Percentiles rank a stretch among this genome's conserved stretches.
These are phyloP conservation scores for Nipponia nippon DNA, from an alignment of 2,113 vertebrate species.

Conservation along the genomic window DNA sequence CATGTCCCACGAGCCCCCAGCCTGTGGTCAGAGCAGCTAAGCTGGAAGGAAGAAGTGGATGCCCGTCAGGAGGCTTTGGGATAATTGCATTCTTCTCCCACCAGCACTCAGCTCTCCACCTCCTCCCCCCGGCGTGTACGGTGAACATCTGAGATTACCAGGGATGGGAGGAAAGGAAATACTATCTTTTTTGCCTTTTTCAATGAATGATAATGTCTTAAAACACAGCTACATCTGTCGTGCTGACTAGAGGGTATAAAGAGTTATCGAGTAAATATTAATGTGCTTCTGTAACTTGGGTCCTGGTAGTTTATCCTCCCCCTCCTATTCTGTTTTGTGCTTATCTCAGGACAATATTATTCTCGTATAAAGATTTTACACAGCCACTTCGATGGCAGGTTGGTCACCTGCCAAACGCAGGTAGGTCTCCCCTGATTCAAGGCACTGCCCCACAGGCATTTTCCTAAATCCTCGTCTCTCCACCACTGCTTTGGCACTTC, in stretches of 20 bases:
- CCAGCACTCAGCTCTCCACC: constrained; percentile 33
- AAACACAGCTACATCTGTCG: constrained; percentile 70
- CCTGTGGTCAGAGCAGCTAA: constrained; percentile 63
- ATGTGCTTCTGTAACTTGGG: background rate
- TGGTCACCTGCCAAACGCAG: background rate
- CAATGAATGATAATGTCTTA: constrained; percentile 47
- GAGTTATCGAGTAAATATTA: constrained; percentile 67
- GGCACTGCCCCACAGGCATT: background rate
- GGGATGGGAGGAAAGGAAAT: constrained; percentile 1
- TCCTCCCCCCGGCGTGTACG: background rate
- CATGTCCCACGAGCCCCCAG: constrained; percentile 55
- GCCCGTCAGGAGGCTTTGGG: constrained; percentile 55
- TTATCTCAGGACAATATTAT: background rate
- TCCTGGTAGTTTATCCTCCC: background rate
- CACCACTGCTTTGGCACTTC: background rate
- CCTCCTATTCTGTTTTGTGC: background rate
- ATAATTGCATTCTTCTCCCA: constrained; percentile 78
- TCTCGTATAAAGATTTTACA: background rate
- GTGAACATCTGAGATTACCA: background rate
- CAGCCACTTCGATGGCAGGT: background rate
- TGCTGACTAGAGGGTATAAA: constrained; percentile 72
- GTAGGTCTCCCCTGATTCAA: background rate
- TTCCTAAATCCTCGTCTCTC: background rate
- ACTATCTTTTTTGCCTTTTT: constrained; percentile 62
- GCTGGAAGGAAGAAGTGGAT: constrained; percentile 39